Base-by-base conservation (phyloP, 2,113 vertebrate genomes). In the Leptobrachium leishanense region DNA sequence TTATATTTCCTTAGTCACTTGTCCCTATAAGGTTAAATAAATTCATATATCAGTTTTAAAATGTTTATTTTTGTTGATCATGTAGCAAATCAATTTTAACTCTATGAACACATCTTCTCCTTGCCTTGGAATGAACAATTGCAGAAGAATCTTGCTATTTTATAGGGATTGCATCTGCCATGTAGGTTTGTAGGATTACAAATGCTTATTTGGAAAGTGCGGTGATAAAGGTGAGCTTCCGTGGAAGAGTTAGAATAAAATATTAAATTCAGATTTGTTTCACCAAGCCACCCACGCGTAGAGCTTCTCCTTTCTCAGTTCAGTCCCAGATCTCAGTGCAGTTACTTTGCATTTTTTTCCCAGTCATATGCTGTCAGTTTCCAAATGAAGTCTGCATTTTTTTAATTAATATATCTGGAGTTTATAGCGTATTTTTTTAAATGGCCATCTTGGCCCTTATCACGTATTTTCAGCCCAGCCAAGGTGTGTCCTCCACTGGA, bases 221-320 rank as follows among this genome's bases (percentile, higher is more conserved):
- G 13, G 13, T 50, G 15, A 72, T 72, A 39, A 53, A 72, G 65
- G 42, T 66, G 46, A 65, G 40, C 59, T 43, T 70, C 43, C 13
- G 50, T 43, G 43, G 54, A 64, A 50, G 43, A 64, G 68, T 43
- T 54, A 53, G 55, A 42, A 40, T 78, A 43, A 78, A 72, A 57
- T 64, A 72, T 72, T 72, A 42, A 46, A 79, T 72, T 79, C 43
- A 64, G 62, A 44, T 72, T 46, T 65, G 69, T 72, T 79, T 62
- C 59, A 71, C 59, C 70, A 55, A 50, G 68, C 68, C 76, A 43
- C 76, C 76, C 76, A 79, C 76, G 76, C 76, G 70, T 13, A 64
- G 6, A 72, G 68, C 57, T 71, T 65, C 41, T 6, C 44, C 54
- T 77, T 70, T 55, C 75, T 54, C 10, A 65, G 73, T 15, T 55